A percentile compares a stretch with the other conserved stretches of the same genome.
Evolutionary conservation across 2,888 invertebrate species (phyloP).

Genomic region (Nephrotoma flavescens): DNA sequence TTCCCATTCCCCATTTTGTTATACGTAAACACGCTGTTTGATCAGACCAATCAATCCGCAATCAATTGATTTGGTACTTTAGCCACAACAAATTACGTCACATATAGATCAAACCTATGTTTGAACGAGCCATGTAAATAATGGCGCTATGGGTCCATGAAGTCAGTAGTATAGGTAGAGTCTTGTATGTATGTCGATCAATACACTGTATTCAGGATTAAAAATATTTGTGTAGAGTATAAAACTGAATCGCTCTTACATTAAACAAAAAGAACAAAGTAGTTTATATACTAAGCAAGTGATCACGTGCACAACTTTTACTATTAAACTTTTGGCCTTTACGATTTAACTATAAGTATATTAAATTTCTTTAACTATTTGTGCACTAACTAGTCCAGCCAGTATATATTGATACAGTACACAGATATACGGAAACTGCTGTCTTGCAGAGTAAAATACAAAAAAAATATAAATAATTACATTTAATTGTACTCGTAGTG

Average conservation of each 20-base stretch:
- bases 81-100: too few species aligned
- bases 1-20: too few species aligned
- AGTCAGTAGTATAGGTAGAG: too few species aligned
- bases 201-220: too few species aligned
- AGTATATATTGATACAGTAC: not conserved
- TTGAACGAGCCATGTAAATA: too few species aligned
- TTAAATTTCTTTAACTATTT: not conserved
- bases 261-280: not conserved
- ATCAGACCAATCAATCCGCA: too few species aligned
- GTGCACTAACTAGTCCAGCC: not conserved
- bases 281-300: not conserved
- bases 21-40: too few species aligned
- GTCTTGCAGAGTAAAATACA: not conserved
- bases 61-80: too few species aligned
- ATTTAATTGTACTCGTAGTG: not conserved
- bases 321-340: not conserved
- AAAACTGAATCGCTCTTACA: not conserved
- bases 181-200: too few species aligned
- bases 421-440: not conserved
- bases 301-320: not conserved
- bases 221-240: not conserved
- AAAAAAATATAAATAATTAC: not conserved
- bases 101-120: too few species aligned
- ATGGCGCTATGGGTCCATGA: too few species aligned
- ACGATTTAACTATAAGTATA: not conserved